phyloP scores from a whole-genome alignment of 2,797 vertebrate species.

The Austrolebias charrua region DNA sequence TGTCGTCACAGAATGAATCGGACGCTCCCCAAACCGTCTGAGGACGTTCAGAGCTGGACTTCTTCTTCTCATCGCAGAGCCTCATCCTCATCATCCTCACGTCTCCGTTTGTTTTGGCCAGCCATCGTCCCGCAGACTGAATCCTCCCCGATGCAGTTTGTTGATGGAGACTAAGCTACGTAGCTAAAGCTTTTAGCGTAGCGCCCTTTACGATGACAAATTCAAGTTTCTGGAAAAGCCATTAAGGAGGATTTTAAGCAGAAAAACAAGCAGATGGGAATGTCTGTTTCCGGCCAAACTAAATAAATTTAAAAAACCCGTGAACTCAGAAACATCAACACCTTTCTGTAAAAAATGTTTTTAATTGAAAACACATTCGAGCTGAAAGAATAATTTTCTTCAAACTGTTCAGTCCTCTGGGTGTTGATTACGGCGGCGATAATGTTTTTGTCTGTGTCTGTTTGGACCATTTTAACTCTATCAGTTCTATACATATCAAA shows the following conservation, averaged over 20 bases:
- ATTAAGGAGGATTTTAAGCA: slow-evolving; percentile 7
- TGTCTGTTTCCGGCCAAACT: slow-evolving; percentile 18
- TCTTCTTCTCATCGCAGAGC: slow-evolving; percentile 10
- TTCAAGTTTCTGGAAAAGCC: slow-evolving; percentile 22
- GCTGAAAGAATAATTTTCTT: slow-evolving; percentile 2
- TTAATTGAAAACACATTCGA: too few species aligned
- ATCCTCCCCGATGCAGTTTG: slow-evolving; percentile 8
- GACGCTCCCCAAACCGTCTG: background rate
- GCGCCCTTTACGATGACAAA: slow-evolving; percentile 2
- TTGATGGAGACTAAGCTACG: slow-evolving; percentile 18
- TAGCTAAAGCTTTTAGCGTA: slow-evolving; percentile 6
- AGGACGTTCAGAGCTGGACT: slow-evolving; percentile 13
- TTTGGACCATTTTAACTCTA: too few species aligned
- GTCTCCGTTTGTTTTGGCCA: slow-evolving; percentile 16
- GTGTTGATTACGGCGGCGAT: background rate
- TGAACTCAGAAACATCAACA: slow-evolving; percentile 14
- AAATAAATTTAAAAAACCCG: slow-evolving; percentile 18
- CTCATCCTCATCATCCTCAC: slow-evolving; percentile 5
- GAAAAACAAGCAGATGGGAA: slow-evolving; percentile 18
- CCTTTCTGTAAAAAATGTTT: slow-evolving; percentile 9
- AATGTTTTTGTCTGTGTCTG: too few species aligned
- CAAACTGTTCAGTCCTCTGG: background rate
- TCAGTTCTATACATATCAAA: too few species aligned
- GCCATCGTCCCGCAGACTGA: slow-evolving; percentile 4
- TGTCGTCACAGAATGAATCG: background rate